phyloP scores from a whole-genome alignment of 1,140 invertebrate genomes.

The Chironomus striatipennis region DNA sequence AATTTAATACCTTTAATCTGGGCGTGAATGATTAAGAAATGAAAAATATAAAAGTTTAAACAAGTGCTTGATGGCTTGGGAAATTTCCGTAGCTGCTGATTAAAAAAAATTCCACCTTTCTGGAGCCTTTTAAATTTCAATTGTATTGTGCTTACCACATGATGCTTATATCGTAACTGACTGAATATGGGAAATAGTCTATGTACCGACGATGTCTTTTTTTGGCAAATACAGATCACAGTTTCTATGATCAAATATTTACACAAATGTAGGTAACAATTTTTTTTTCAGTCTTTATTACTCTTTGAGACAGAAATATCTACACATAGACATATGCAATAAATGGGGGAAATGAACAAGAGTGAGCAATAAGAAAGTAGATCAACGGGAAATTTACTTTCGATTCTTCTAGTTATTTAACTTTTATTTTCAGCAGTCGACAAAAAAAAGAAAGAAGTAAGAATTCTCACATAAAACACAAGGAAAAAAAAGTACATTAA shows the following conservation, averaged over 20 bases:
- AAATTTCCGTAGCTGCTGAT: no score
- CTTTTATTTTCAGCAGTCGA: no score
- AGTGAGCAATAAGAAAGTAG: not conserved
- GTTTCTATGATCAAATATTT: constrained; percentile 3
- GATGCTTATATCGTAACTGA: not conserved
- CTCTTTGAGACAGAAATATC: not conserved
- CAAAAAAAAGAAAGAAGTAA: no score
- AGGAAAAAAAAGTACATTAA: no score
- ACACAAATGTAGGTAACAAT: not conserved
- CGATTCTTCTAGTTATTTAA: no score
- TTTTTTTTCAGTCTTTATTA: not conserved
- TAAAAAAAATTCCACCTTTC: not conserved
- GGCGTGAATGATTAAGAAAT: no score
- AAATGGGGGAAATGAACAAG: not conserved
- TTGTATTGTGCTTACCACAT: not conserved
- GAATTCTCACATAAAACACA: no score
- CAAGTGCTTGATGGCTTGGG: no score
- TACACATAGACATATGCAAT: not conserved
- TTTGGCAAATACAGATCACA: constrained; percentile 12
- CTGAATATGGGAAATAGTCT: constrained; percentile 6
- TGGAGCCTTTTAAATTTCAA: not conserved
- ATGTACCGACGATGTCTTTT: not conserved
- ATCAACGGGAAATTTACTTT: constrained; percentile 13
- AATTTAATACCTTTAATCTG: no score
- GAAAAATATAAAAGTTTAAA: no score